phyloP scores from a whole-genome alignment of 2,888 invertebrate species.

The Oscheius sp. region DNA sequence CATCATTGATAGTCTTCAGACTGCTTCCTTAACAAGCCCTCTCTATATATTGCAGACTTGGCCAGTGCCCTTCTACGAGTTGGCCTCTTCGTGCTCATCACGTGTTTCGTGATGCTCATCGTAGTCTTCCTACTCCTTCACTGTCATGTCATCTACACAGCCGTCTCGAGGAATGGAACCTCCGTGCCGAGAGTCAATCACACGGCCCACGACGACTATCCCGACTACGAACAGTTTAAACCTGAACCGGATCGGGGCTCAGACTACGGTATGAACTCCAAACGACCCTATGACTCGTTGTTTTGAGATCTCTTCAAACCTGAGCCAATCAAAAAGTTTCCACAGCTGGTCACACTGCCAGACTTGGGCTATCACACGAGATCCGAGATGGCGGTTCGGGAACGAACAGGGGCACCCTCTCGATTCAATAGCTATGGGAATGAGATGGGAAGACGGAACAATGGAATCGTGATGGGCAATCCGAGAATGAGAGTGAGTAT shows the following conservation, averaged over 20 bases:
- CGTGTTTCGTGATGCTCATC: slow-evolving; percentile 26
- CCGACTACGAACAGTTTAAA: slow-evolving; percentile 19
- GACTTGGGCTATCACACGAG: neutral
- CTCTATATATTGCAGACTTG: slow-evolving; percentile 13
- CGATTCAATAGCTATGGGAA: neutral
- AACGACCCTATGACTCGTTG: neutral
- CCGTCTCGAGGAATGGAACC: slow-evolving; percentile 2
- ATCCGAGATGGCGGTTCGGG: no score
- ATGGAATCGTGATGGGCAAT: slow-evolving; percentile 29
- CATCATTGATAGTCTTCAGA: no score
- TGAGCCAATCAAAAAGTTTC: slow-evolving; percentile 1
- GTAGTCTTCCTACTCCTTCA: slow-evolving; percentile 20
- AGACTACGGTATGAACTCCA: slow-evolving; percentile 16
- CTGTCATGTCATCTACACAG: slow-evolving; percentile 25
- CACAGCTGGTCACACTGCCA: slow-evolving; percentile 20
- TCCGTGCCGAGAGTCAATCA: slow-evolving; percentile 13
- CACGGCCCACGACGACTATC: slow-evolving; percentile 21
- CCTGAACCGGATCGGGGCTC: slow-evolving; percentile 18
- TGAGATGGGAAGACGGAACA: slow-evolving; percentile 17
- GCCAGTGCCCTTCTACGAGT: slow-evolving; percentile 20
- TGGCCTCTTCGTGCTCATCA: slow-evolving; percentile 30
- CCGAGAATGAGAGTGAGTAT: slow-evolving; percentile 26
- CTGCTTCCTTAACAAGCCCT: no score
- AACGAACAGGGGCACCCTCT: no score
- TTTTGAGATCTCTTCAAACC: neutral